Base-by-base conservation (phyloP, 1,140 invertebrate genomes). In the Drosophila sulfurigaster region DNA sequence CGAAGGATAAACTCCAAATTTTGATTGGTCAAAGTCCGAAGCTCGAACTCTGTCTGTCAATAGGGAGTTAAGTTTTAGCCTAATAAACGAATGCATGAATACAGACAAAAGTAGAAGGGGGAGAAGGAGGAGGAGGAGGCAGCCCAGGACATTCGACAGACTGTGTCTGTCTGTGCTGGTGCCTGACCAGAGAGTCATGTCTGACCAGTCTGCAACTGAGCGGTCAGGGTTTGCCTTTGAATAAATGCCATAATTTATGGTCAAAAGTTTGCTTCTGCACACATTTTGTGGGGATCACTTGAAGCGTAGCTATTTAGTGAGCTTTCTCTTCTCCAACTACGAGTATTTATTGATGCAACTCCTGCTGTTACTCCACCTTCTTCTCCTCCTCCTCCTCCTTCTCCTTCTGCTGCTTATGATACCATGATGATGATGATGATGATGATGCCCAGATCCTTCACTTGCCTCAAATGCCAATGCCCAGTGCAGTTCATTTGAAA, bases 241-340 rank as follows among this genome's bases (percentile, higher is more conserved):
- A 89, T 89, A 88, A 89, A 88, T 88, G 86, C 81, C 85, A 88
- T 88, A 88, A 88, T 88, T 88, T 88, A 88, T 88, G 85, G 85
- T 88, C 78, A 89, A 89, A 88, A 88, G 85, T 88, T 88, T 88
- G 85, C 85, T 69, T 78, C 77, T 89, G 85, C 82, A 87, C 83
- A 87, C 83, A 87, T 82, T 88, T 87, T 87, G 83, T 77, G 82
- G 82, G 64, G 62, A 88, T 80, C 83, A 88, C 83, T 88, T 89
- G 83, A 72, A 87, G 68, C 82, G 82, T 79, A 79, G 83, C 83
- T 88, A 89, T 88, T 88, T 88, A 85, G 77, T 75, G 49, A 13
- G 38, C 58, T 32, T 63, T 46, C 20, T 20, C n/a, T 58, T 25
- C 62, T 25, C 46, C 48, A 16, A 35, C 62, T 74, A 43, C 41